Base-by-base conservation (phyloP, 2,113 vertebrate species). In the Anolis carolinensis region DNA sequence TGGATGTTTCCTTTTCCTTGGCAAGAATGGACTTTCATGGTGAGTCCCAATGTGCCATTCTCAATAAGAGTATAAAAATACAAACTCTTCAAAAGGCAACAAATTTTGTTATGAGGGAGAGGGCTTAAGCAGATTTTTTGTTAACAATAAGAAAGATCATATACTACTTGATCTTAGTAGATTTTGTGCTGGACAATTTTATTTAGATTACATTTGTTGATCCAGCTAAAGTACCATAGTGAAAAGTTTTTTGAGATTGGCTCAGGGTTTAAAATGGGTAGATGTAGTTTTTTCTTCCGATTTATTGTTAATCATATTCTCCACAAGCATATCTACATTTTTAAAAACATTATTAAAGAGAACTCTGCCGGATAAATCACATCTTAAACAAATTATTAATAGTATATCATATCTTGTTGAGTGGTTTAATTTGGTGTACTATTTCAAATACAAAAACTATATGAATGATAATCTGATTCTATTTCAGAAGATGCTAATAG, bases 341-440 rank as follows among this genome's bases (percentile, higher is more conserved):
- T 39, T 44, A 44, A 81, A n/a, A 82, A 16, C 21, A 48, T 70
- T 3, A 79, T 76, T 79, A 87, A 63, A 21, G 30, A 86, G 78
- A 65, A 16, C 39, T 16, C n/a, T n/a, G 20, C 67, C 25, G 84
- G 87, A 39, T 74, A 25, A 67, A 50, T 62, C 27, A 48, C 52
- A 50, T 21, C 23, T 91, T 13, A n/a, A 71, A 75, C n/a, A 4
- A 44, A 44, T 44, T 44, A 44, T 44, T 44, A 44, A 44, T 44
- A 5, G 39, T 44, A 44, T 44, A 44, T 4, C 39, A 44, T 44
- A 44, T 44, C 39, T 44, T 44, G 39, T 2, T 44, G 39, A 55
- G 52, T 55, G 52, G 52, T 55, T 55, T 14, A 59, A 18, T 18
- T 59, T 59, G 55, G 55, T 67, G 23, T 67, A 27, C 32, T 72